phyloP scores from a whole-genome alignment of 2,888 invertebrate species.

The Trachelus stipa region DNA sequence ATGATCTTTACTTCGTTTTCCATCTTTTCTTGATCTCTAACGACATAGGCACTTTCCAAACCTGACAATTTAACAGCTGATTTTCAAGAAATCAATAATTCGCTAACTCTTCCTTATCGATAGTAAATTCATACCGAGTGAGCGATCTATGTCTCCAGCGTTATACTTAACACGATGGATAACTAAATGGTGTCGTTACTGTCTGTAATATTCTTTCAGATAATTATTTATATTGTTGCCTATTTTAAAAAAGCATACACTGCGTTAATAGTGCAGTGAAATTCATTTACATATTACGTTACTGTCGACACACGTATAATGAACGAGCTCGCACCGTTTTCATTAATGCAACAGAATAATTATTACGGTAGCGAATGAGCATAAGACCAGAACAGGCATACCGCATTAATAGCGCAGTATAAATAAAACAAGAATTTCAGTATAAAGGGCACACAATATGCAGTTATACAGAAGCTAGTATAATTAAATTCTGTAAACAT shows the following conservation, averaged over 20 bases:
- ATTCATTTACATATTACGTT: neutral
- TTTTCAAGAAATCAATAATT: neutral
- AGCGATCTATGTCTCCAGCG: neutral
- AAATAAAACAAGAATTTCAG: neutral
- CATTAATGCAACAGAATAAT: neutral
- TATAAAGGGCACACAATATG: neutral
- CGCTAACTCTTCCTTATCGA: neutral
- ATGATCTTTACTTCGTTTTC: slow-evolving; percentile 70
- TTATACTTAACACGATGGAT: neutral
- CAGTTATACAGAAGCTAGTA: neutral
- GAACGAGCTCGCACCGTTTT: neutral
- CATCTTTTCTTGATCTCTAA: slow-evolving; percentile 32
- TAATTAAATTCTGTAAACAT: neutral
- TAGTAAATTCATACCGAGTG: neutral
- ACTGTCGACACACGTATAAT: neutral
- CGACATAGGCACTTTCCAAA: neutral
- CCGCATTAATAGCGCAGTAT: neutral
- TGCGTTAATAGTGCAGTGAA: neutral
- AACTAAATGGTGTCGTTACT: neutral
- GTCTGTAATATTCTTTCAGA: neutral
- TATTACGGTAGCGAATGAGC: neutral
- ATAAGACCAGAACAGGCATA: neutral
- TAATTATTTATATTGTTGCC: neutral
- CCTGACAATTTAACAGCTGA: slow-evolving; percentile 8
- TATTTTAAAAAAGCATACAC: neutral